Evolutionary conservation across 2,797 vertebrate genomes (phyloP).

Genomic region (Kryptopterus vitreolus): DNA sequence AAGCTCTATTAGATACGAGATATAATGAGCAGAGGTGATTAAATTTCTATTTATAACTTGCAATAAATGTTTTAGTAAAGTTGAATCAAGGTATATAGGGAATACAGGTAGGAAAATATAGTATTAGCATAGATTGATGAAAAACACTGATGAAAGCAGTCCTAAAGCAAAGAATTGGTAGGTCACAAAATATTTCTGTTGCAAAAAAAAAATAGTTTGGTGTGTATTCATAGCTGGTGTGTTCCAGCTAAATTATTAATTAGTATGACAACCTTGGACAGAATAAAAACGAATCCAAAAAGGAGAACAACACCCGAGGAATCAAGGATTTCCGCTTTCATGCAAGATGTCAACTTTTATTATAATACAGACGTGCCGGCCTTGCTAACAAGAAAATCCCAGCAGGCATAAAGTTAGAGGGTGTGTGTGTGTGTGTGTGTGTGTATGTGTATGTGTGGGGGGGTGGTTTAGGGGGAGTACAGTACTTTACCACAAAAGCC

Average conservation of each 20-base stretch:
- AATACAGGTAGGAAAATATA: no score
- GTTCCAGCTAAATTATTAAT: conserved; percentile 3
- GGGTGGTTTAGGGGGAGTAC: no score
- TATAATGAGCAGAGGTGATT: background rate
- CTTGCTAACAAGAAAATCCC: background rate
- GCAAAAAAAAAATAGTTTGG: background rate
- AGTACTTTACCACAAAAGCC: background rate
- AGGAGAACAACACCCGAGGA: background rate
- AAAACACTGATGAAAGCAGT: background rate
- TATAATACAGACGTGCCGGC: background rate
- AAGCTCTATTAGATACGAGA: background rate
- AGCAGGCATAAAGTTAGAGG: background rate
- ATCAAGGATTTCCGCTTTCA: background rate
- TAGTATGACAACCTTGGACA: background rate
- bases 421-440: no score
- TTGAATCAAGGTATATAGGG: no score
- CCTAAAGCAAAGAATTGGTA: background rate
- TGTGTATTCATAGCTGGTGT: background rate
- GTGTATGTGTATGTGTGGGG: no score
- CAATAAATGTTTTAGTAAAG: background rate
- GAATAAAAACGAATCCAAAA: background rate
- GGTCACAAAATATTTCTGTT: background rate
- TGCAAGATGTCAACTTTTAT: conserved; percentile 4
- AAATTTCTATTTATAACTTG: background rate
- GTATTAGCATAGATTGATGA: no score